Base-by-base conservation (phyloP, 2,113 vertebrate species). In the Balaeniceps rex region DNA sequence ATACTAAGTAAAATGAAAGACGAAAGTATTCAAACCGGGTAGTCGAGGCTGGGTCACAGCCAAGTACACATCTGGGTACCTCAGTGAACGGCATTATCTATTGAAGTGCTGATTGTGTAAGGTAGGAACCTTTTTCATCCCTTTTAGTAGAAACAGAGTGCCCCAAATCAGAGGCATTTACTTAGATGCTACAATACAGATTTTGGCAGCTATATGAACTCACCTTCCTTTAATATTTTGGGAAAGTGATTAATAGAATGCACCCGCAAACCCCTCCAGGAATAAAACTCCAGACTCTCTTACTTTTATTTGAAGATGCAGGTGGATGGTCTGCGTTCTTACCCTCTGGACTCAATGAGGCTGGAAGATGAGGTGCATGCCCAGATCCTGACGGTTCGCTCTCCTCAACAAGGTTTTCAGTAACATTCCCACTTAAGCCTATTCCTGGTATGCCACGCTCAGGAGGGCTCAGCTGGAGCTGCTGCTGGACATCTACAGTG, bases 401-500 rank as follows among this genome's bases (percentile, higher is more conserved):
- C 55, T 75, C 55, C 42, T 87, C 64, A 12, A 1, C 0, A 12
- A 40, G 1, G 3, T 25, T 60, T 71, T 83, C 76, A 8, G 64
- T 22, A 47, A 7, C 0, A 0, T 34, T 83, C 60, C 13, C 5
- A 1, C 42, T 15, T 11, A 38, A 58, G n/a, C 24, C 21, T 1
- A 0, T 7, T 69, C 31, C 63, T 4, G 11, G 22, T 6, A 29
- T 19, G 54, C 31, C 2, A 15, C 1, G 2, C n/a, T 51, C 51
- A 4, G 52, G 4, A 36, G 55, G 12, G 71, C 79, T 88, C 82
- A 75, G 64, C 54, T 74, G 87, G 31, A 87, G 6, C 4, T 58
- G 57, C 44, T 83, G 66, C 46, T 93, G 82, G 78, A 55, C 22
- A 13, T 49, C 58, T 28, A 57, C 31, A 33, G 28, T 28, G 58